phyloP scores from a whole-genome alignment of 2,113 vertebrate species.

The Oncorhynchus gorbuscha region DNA sequence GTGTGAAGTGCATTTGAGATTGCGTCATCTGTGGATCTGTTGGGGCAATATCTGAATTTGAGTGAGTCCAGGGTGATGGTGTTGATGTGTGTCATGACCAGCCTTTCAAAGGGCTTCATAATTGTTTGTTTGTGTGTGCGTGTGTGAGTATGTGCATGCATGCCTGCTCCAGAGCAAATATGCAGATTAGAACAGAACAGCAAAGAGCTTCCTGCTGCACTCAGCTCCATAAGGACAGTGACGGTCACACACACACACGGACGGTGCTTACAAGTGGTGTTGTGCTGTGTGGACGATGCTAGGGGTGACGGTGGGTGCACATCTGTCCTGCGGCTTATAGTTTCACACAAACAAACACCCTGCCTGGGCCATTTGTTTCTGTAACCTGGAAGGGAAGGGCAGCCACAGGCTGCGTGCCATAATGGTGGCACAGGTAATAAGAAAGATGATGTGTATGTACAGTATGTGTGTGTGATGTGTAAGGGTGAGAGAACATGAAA shows the following conservation, averaged over 20 bases:
- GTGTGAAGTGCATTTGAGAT: no score
- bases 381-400: slow-evolving; percentile 19
- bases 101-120: no score
- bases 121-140: no score
- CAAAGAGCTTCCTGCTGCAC: background rate
- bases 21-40: no score
- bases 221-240: background rate
- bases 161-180: slow-evolving; percentile 3
- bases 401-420: slow-evolving; percentile 8
- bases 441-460: background rate
- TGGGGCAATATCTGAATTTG: no score
- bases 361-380: slow-evolving; percentile 11
- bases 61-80: no score
- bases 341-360: slow-evolving; percentile 27
- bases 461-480: background rate
- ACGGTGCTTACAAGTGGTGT: slow-evolving; percentile 41
- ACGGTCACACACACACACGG: background rate
- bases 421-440: slow-evolving; percentile 24
- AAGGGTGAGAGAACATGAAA: no score
- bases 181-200: slow-evolving; percentile 1
- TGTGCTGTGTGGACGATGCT: slow-evolving; percentile 17
- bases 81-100: no score
- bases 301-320: slow-evolving; percentile 35
- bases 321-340: slow-evolving; percentile 60
- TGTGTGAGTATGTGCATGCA: no score